A percentile compares a stretch with the other conserved stretches of the same genome.
phyloP scores from a whole-genome alignment of 1,140 invertebrate genomes.

The Dendroctonus ponderosae region DNA sequence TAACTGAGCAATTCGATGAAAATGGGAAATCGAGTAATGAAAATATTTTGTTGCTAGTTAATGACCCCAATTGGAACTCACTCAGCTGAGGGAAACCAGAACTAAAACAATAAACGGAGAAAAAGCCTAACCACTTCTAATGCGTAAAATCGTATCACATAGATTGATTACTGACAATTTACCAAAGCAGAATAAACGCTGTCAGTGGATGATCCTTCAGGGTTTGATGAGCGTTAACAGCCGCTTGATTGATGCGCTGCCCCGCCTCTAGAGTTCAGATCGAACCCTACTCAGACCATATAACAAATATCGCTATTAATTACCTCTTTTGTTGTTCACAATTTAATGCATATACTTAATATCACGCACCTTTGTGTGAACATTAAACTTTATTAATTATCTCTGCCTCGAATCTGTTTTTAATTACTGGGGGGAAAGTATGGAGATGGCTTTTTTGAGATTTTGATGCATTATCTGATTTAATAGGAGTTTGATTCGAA shows the following conservation, averaged over 20 bases:
- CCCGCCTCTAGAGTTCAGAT: slow-evolving; percentile 36
- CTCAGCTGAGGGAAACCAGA: not conserved
- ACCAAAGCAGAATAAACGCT: slow-evolving; percentile 31
- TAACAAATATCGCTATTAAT: slow-evolving; percentile 46
- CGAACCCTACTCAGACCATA: slow-evolving; percentile 18
- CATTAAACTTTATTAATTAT: slow-evolving; percentile 30
- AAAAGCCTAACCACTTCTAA: slow-evolving; percentile 20
- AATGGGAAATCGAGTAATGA: no score
- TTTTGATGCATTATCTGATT: not conserved
- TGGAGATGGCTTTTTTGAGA: not conserved
- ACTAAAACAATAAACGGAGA: slow-evolving; percentile 12
- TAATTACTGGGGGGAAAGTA: slow-evolving; percentile 7
- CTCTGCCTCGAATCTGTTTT: slow-evolving; percentile 15
- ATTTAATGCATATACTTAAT: slow-evolving; percentile 37
- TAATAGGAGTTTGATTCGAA: not conserved
- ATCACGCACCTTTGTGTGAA: slow-evolving; percentile 21
- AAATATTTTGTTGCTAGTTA: no score
- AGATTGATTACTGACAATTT: slow-evolving; percentile 39
- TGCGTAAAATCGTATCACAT: slow-evolving; percentile 31
- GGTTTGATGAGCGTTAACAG: slow-evolving; percentile 46
- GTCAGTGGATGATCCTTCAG: slow-evolving; percentile 34
- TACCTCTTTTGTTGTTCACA: slow-evolving; percentile 40
- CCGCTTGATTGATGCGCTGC: slow-evolving; percentile 45
- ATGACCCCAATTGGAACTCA: no score
- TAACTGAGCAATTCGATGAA: no score